phyloP scores from a whole-genome alignment of 2,888 invertebrate species.

The Sipha maydis region DNA sequence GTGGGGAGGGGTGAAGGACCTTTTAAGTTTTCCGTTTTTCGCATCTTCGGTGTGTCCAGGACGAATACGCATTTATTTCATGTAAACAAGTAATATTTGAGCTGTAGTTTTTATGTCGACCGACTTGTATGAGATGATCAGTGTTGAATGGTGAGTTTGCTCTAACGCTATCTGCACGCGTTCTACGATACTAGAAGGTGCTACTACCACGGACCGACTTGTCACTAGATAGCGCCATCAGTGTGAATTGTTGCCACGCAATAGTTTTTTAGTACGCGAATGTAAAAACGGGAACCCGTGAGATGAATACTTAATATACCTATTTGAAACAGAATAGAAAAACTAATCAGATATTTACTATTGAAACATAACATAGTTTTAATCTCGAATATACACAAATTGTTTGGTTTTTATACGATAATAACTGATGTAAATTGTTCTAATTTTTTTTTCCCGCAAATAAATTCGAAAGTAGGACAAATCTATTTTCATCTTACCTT shows the following conservation, averaged over 20 bases:
- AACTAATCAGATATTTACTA: background rate
- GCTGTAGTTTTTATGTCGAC: too few relatives aligned
- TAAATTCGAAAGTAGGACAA: background rate
- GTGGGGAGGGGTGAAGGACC: too few relatives aligned
- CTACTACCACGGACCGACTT: background rate
- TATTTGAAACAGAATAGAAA: background rate
- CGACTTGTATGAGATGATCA: too few relatives aligned
- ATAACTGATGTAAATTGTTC: background rate
- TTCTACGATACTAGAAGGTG: background rate
- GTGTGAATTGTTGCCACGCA: background rate
- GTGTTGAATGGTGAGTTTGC: background rate
- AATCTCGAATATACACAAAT: background rate
- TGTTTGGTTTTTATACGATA: background rate
- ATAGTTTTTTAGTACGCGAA: background rate
- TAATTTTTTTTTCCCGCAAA: background rate
- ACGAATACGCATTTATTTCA: too few relatives aligned
- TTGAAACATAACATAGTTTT: background rate
- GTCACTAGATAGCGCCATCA: slow-evolving; percentile 5
- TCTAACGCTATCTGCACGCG: slow-evolving; percentile 5
- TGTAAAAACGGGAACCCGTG: background rate
- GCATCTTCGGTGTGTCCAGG: too few relatives aligned
- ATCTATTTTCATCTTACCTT: background rate
- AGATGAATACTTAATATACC: too few relatives aligned
- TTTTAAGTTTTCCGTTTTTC: too few relatives aligned
- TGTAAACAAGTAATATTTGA: too few relatives aligned